These are phyloP conservation scores for Myzus persicae DNA, from an alignment of 1,140 invertebrate species.

Conservation along the genomic window DNA sequence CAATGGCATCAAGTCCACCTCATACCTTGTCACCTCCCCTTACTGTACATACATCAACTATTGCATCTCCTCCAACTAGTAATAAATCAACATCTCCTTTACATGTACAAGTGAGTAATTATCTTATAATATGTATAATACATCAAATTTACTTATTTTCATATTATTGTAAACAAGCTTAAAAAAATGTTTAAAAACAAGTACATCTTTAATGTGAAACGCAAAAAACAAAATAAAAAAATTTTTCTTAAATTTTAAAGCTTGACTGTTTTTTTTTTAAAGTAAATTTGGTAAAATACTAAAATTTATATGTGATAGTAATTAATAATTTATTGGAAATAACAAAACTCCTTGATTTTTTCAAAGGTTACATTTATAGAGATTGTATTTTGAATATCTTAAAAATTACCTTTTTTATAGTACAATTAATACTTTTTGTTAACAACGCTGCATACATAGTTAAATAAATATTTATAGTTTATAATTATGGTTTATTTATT, in stretches of 20 bases:
- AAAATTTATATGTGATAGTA: background rate
- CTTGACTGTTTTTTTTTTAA: too few relatives aligned
- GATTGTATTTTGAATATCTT: background rate
- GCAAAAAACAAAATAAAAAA: too few relatives aligned
- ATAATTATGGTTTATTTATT: constrained; percentile 28
- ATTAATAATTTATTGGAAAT: background rate
- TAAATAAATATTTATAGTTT: background rate
- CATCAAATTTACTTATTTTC: too few relatives aligned
- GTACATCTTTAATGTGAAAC: too few relatives aligned
- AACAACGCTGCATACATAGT: background rate
- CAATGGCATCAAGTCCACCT: constrained; percentile 47
- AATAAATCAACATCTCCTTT: constrained; percentile 61
- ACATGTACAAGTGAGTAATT: constrained; percentile 61
- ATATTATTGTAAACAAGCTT: too few relatives aligned
- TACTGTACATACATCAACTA: constrained; percentile 46
- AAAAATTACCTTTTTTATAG: background rate
- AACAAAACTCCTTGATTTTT: background rate
- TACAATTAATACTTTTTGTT: too few relatives aligned
- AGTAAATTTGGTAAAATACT: too few relatives aligned
- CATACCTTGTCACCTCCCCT: constrained; percentile 53
- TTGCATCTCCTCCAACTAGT: constrained; percentile 59
- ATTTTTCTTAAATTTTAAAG: background rate
- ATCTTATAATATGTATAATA: background rate
- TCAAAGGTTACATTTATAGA: background rate
- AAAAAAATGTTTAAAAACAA: too few relatives aligned